phyloP scores from a whole-genome alignment of 2,113 vertebrate species.

The Empidonax traillii region DNA sequence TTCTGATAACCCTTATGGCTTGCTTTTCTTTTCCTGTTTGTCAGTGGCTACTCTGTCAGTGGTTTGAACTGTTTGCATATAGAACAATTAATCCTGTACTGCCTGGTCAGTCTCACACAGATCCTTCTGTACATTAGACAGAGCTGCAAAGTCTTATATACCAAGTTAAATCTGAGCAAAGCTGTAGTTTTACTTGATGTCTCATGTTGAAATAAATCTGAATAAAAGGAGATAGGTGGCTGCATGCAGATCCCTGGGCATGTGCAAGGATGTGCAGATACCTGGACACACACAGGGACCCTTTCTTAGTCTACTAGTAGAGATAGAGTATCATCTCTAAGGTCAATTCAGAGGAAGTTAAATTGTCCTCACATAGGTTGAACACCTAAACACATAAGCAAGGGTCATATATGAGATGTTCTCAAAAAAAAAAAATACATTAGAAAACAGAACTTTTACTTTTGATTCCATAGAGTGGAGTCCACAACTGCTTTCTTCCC shows the following conservation, averaged over 20 bases:
- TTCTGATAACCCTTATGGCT: background rate
- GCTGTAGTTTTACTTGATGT: background rate
- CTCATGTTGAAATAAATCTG: background rate
- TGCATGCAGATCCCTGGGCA: background rate
- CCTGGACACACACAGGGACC: background rate
- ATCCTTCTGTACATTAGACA: background rate
- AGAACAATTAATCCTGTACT: background rate
- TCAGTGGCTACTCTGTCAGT: background rate
- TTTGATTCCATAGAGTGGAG: background rate
- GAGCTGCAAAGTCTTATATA: background rate
- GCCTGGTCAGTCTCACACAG: background rate
- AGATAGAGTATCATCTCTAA: background rate
- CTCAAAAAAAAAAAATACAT: background rate
- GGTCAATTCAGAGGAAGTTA: background rate
- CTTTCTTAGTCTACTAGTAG: background rate
- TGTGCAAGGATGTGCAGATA: background rate
- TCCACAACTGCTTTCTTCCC: background rate
- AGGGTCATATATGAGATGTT: background rate
- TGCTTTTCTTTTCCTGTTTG: background rate
- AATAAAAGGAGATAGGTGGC: background rate
- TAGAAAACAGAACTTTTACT: background rate
- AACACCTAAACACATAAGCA: background rate
- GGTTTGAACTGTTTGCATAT: background rate
- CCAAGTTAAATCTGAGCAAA: background rate
- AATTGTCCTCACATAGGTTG: background rate